Conservation (phyloP, 64 coral and sea anemone species). For the Pocillopora damicornis region DNA sequence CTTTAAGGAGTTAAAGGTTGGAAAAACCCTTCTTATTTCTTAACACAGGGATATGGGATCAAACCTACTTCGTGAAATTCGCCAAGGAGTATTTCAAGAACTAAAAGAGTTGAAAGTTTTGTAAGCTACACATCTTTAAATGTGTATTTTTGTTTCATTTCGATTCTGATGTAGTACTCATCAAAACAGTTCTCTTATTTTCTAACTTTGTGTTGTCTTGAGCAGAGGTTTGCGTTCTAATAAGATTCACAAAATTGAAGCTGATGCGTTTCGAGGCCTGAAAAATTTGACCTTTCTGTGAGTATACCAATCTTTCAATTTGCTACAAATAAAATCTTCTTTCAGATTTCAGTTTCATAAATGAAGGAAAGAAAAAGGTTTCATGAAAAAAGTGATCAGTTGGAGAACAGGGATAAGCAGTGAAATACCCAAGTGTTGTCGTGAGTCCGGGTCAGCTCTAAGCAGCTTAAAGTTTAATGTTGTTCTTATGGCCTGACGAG, state of each 20-base stretch:
- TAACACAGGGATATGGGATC: neutral
- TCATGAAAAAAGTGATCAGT: no score
- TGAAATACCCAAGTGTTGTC: neutral
- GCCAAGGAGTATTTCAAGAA: neutral
- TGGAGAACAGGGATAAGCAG: no score
- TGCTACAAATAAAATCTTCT: neutral
- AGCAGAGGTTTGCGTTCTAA: constrained; percentile 8
- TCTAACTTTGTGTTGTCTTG: neutral
- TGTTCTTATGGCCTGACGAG: no score
- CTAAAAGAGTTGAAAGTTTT: constrained; percentile 4
- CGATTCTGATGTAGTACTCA: no score
- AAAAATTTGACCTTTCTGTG: constrained; percentile 13
- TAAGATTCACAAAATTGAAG: neutral
- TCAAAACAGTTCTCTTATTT: neutral
- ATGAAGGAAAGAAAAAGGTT: no score
- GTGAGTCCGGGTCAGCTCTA: neutral
- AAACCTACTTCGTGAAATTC: neutral
- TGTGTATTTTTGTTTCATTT: neutral
- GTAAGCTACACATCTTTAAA: neutral
- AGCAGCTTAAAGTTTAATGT: no score
- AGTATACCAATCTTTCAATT: neutral
- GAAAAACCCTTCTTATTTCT: neutral
- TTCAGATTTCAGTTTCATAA: no score
- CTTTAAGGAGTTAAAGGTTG: no score
- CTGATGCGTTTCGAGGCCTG: neutral